Evolutionary conservation across 2,888 invertebrate species (phyloP).

Genomic region (Petrolisthes cinctipes): DNA sequence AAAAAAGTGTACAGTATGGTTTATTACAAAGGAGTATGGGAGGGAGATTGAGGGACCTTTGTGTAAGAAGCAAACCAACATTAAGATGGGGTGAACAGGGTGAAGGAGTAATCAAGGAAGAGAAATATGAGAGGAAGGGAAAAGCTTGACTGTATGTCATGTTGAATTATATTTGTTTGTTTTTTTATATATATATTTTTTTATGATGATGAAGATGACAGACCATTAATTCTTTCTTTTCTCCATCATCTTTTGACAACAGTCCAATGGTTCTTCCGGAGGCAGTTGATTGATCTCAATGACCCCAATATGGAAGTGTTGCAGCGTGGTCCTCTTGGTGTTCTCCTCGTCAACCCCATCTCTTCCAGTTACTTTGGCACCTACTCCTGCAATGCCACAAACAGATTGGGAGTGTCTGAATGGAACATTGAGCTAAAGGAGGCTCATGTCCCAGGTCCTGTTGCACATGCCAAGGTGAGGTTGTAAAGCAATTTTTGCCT

Average conservation of each 20-base stretch:
- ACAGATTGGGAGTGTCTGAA: slow-evolving; percentile 79
- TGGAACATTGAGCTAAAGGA: slow-evolving; percentile 80
- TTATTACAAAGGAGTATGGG: not conserved
- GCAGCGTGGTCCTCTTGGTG: slow-evolving; percentile 43
- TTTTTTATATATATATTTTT: too few relatives aligned
- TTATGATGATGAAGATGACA: too few relatives aligned
- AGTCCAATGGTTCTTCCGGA: slow-evolving; percentile 64
- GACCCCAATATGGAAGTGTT: slow-evolving; percentile 58
- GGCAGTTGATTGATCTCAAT: slow-evolving; percentile 50
- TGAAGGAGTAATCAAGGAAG: too few relatives aligned
- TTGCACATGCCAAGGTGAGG: slow-evolving; percentile 77
- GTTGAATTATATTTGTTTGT: too few relatives aligned
- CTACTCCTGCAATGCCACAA: slow-evolving; percentile 86
- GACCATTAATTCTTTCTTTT: too few relatives aligned
- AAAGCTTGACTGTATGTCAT: too few relatives aligned
- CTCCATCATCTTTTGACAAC: not conserved
- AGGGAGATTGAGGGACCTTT: not conserved
- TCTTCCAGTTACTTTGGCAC: slow-evolving; percentile 77
- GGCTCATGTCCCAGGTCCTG: slow-evolving; percentile 79
- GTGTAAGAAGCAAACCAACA: not conserved
- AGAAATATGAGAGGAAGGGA: too few relatives aligned
- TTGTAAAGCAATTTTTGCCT: too few relatives aligned
- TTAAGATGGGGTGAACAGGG: too few relatives aligned
- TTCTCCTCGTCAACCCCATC: slow-evolving; percentile 75
- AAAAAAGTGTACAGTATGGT: not conserved